These are phyloP conservation scores for Gymnosoma rotundatum DNA, from an alignment of 2,888 invertebrate species.

Conservation along the genomic window DNA sequence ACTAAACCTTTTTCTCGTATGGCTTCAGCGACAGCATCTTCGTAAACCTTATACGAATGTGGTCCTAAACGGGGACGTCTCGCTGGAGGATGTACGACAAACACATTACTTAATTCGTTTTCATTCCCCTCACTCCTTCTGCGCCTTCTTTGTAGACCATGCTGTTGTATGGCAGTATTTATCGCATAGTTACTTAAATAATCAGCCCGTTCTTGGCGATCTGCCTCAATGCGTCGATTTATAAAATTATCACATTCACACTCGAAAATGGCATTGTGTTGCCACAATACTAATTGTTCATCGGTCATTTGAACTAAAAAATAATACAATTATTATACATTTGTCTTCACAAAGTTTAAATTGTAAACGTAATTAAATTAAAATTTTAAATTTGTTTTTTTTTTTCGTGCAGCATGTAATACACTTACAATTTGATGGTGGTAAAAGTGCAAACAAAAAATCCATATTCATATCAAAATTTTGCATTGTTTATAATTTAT, in stretches of 20 bases:
- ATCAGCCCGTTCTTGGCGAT: slow-evolving; percentile 57
- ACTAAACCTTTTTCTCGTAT: slow-evolving; percentile 69
- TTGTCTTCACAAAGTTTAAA: neutral
- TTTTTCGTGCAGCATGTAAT: neutral
- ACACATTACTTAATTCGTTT: slow-evolving; percentile 54
- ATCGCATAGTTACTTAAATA: slow-evolving; percentile 73
- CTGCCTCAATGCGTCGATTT: slow-evolving; percentile 72
- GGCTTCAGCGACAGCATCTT: slow-evolving; percentile 70
- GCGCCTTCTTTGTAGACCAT: slow-evolving; percentile 69
- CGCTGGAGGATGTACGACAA: slow-evolving; percentile 56
- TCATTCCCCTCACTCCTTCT: slow-evolving; percentile 45
- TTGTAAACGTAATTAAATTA: slow-evolving; percentile 20
- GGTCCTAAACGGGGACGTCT: slow-evolving; percentile 50
- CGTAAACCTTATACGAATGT: slow-evolving; percentile 61
- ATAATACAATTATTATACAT: neutral
- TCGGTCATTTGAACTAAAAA: slow-evolving; percentile 74
- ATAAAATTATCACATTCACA: slow-evolving; percentile 75
- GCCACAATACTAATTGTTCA: slow-evolving; percentile 74
- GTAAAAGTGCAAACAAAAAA: slow-evolving; percentile 72
- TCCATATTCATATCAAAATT: slow-evolving; percentile 70
- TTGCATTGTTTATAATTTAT: slow-evolving; percentile 43
- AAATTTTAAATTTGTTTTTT: neutral
- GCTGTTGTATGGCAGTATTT: slow-evolving; percentile 73
- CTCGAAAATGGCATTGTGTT: slow-evolving; percentile 73
- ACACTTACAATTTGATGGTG: slow-evolving; percentile 72